These are phyloP conservation scores for Pitangus sulphuratus DNA, from an alignment of 2,797 vertebrate genomes.

Conservation along the genomic window DNA sequence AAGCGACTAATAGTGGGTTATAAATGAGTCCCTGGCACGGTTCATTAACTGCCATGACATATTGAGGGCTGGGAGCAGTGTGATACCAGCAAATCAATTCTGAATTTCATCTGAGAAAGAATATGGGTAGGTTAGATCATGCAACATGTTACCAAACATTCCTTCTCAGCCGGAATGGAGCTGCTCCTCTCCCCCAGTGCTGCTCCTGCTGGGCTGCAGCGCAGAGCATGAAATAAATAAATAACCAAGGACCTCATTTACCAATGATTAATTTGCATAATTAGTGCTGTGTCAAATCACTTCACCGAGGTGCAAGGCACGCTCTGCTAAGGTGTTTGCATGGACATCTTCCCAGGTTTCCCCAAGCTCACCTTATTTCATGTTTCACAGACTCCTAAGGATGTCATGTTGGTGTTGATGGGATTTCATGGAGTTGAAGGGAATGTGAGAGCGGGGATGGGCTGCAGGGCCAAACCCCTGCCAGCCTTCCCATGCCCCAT, in stretches of 20 bases:
- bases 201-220: background rate
- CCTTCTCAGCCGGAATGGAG: background rate
- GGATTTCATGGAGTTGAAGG: background rate
- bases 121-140: background rate
- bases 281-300: background rate
- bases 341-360: background rate
- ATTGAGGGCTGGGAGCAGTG: background rate
- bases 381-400: rapidly evolving
- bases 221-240: constrained; percentile 24
- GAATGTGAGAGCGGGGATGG: background rate
- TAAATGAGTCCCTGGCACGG: background rate
- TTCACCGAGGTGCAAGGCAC: background rate
- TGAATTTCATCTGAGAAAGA: background rate
- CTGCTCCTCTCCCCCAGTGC: background rate
- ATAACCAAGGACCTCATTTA: background rate
- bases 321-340: background rate
- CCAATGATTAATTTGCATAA: constrained; percentile 54
- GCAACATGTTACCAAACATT: background rate
- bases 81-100: constrained; percentile 36
- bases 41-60: constrained; percentile 8
- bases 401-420: rapidly evolving
- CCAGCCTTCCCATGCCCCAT: background rate
- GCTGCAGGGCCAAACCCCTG: background rate
- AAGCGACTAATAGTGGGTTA: background rate
- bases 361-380: background rate